Evolutionary conservation across 2,888 invertebrate genomes (phyloP), one percentile per base, ranked within the genome.

Genomic region (Alentia gelatinosa): DNA sequence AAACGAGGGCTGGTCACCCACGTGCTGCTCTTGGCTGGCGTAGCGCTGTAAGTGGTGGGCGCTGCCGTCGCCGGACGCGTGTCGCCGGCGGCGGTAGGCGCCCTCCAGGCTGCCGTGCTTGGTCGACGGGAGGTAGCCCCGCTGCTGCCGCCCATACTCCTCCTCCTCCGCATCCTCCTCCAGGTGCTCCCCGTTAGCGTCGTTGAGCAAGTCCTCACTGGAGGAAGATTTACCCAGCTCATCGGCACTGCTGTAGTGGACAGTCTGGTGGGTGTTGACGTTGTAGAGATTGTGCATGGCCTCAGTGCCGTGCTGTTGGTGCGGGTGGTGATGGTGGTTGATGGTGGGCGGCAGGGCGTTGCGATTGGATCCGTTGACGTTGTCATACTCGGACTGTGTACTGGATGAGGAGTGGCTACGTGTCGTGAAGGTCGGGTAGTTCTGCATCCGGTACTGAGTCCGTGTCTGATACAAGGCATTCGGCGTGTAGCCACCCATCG

Each of bases 391-490:
- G 26, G 94, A 94, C 91, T 93, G 94, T 91, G 92, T 93, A 91
- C 93, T 94, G 89, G 93, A 92, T 23, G 93, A 92, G 35, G 94
- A 93, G 47, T 92, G 93, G 90, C 50, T 79, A 39, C 89, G 93
- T 84, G 93, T 93, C 33, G 93, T 92, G 94, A 95, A 94, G 23
- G 96, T 96, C 1, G 96, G 96, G 92, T 96, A 96, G 83, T 95
- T 95, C 92, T 96, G 96, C 91, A 94, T 95, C 47, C 96, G 94
- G 93, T 96, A 96, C 91, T 95, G 94, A 50, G 95, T 95, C 88
- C 95, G 93, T 12, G 95, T 95, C 86, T 94, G 93, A 93, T 95
- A 95, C 40, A 95, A 94, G 12, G 95, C 94, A 92, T 94, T 96
- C 12, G 95, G 95, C 88, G 94, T 94, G 93, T 96, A 96, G 3